Base-by-base conservation (phyloP, 2,888 invertebrate species). In the Caenorhabditis sp. region DNA sequence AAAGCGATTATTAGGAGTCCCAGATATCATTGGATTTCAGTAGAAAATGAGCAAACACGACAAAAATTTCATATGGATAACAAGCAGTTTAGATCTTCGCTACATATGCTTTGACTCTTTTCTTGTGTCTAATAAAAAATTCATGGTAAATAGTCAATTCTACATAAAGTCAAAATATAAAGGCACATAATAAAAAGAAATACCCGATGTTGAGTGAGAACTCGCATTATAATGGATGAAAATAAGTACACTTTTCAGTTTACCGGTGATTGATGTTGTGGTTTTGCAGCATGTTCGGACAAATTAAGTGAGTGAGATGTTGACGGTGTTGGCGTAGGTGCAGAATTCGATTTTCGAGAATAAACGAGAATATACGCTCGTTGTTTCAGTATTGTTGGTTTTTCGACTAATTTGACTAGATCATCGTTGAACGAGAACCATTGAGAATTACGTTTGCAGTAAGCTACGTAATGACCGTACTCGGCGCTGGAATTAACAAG, bases 351-450 rank as follows among this genome's bases (percentile, higher is more conserved):
- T 38, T 56, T 52, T 61, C 66, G 67, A 1, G 93, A 92, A 90
- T 93, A 94, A 90, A 94, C 93, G 82, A 94, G 90, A 81, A 94
- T 93, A 90, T 94, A 94, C 20, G 93, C 93, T 89, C 93, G 93
- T 89, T 93, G 93, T 81, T 91, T 91, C 21, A 92, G 92, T 59
- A 94, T 93, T 0, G 92, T 91, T 54, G 90, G 90, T 23, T 91
- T 90, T 81, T 92, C 92, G 57, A 92, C 91, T 25, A 91, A 91
- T 49, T 93, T 91, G n/a, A 94, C 93, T 0, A 3, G 14, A 43
- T 14, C 92, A 89, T 94, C 94, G 90, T 94, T 93, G 90, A 93
- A 94, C 89, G 93, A 93, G 89, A 92, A 92, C 94, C 93, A 94
- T 81, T 92, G 92, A 88, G 90, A 89, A 82, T 92, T 92, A 90